Base-by-base conservation (phyloP, 2,888 invertebrate species). In the Chaetogeoica ovagalla region DNA sequence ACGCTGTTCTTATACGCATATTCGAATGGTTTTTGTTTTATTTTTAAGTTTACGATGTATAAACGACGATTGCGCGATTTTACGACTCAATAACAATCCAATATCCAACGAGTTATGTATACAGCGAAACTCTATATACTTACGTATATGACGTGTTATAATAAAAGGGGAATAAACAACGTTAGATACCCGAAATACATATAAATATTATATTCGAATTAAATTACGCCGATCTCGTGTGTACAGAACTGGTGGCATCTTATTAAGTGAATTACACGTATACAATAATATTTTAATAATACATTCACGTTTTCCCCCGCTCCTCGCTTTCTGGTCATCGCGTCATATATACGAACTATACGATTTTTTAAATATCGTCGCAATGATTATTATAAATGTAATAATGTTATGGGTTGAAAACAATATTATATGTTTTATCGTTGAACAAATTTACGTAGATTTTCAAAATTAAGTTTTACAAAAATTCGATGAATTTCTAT, bases 71-170 rank as follows among this genome's bases (percentile, higher is more conserved):
- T 23, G 15, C 21, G 30, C 60, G 62, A 63, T 63, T 57, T 37
- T 75, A 75, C 17, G 37, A 57, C 65, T 15, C 43, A 19, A 30
- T 30, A 57, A 30, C n/a, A 73, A 73, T 65, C 74, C 74, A 48
- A 48, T 48, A 69, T 19, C 8, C 30, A 4, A 37, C 2, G 7
- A 55, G 52, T 65, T 68, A 68, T 68, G 30, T 66, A 68, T 68
- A n/a, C 13, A 59, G 43, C 43, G 19, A 23, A 23, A 65, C 55
- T 5, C 4, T 19, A 19, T 55, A 55, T 19, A 55, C 17, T 0
- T 19, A 55, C 19, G 6, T 66, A 37, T 37, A 62, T 19, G 68
- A 11, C 75, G 48, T 11, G 48, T 48, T 48, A 13, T 1, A 48
- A 48, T 48, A 13, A 48, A 9, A 48, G 30, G n/a, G 30, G 59